A percentile compares a stretch with the other conserved stretches of the same genome.
Evolutionary conservation across 2,113 vertebrate genomes (phyloP).

Genomic region (Toxotes chatareus): DNA sequence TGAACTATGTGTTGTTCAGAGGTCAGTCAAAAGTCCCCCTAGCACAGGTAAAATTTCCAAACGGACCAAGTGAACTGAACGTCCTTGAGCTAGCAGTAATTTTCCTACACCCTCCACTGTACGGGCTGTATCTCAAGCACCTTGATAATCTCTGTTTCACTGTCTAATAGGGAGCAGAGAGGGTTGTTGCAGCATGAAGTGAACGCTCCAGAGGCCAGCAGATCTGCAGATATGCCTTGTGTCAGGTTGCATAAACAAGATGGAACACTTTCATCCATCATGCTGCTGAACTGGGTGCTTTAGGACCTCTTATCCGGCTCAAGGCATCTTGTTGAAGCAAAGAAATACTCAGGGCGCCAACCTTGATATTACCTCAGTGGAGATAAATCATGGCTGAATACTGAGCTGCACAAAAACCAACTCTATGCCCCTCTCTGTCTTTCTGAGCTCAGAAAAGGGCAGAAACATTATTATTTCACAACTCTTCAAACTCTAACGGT

Average conservation of each 20-base stretch:
- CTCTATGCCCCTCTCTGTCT: slow-evolving; percentile 20
- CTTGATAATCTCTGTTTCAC: slow-evolving; percentile 47
- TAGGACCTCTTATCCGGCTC: slow-evolving; percentile 69
- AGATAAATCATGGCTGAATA: slow-evolving; percentile 73
- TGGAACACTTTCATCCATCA: slow-evolving; percentile 81
- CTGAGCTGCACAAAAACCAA: slow-evolving; percentile 53
- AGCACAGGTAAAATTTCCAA: neutral
- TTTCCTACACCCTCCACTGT: slow-evolving; percentile 13
- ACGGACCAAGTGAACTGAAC: neutral
- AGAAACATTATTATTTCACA: slow-evolving; percentile 47
- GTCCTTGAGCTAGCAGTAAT: slow-evolving; percentile 10
- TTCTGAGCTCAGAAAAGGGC: slow-evolving; percentile 13
- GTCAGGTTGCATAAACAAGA: slow-evolving; percentile 83
- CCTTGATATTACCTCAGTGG: slow-evolving; percentile 70
- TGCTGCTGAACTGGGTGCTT: slow-evolving; percentile 65
- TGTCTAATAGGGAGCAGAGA: slow-evolving; percentile 46
- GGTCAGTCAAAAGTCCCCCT: slow-evolving; percentile 1
- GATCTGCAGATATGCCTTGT: slow-evolving; percentile 67
- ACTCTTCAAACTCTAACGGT: slow-evolving; percentile 16
- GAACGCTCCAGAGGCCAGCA: slow-evolving; percentile 69
- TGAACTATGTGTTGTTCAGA: slow-evolving; percentile 2
- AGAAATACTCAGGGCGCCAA: slow-evolving; percentile 70
- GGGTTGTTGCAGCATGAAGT: slow-evolving; percentile 48
- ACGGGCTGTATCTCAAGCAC: slow-evolving; percentile 37
- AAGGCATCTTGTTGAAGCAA: slow-evolving; percentile 71